A percentile compares a stretch with the other conserved stretches of the same genome.
Evolutionary conservation across 2,888 invertebrate species (phyloP).

Genomic region (Drosophila ustulata): DNA sequence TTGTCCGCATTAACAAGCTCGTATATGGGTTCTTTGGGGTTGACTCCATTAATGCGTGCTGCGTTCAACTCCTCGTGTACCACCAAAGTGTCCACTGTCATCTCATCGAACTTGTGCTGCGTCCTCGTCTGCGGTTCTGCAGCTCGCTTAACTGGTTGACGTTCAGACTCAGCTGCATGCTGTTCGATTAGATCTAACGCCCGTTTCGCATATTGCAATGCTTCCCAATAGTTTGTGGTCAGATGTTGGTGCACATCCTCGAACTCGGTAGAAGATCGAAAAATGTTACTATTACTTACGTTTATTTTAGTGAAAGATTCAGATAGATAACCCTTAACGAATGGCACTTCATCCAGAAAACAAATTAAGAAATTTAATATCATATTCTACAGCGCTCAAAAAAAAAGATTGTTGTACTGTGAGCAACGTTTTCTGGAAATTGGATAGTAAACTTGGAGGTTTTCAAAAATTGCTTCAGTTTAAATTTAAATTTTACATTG

Average conservation of each 20-base stretch:
- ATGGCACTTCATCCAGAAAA: no score
- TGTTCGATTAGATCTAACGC: constrained; percentile 77
- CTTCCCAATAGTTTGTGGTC: constrained; percentile 79
- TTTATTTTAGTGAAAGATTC: no score
- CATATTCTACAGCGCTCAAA: no score
- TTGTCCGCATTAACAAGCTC: constrained; percentile 73
- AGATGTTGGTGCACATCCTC: constrained; percentile 68
- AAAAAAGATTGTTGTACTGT: no score
- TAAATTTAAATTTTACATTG: no score
- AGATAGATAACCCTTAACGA: no score
- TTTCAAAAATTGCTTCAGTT: no score
- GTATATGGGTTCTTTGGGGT: constrained; percentile 63
- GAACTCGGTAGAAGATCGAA: constrained; percentile 50
- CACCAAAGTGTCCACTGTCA: constrained; percentile 76
- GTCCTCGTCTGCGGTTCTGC: constrained; percentile 6
- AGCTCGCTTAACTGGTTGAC: constrained; percentile 40
- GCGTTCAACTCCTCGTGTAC: constrained; percentile 69
- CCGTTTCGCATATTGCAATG: constrained; percentile 74
- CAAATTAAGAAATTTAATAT: no score
- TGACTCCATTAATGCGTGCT: constrained; percentile 71
- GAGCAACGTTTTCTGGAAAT: no score
- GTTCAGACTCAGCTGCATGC: constrained; percentile 30
- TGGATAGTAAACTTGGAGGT: no score
- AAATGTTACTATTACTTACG: no score
- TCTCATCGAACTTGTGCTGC: constrained; percentile 64